Evolutionary conservation across 2,113 vertebrate species (phyloP).

Genomic region (Bagarius yarrelli): DNA sequence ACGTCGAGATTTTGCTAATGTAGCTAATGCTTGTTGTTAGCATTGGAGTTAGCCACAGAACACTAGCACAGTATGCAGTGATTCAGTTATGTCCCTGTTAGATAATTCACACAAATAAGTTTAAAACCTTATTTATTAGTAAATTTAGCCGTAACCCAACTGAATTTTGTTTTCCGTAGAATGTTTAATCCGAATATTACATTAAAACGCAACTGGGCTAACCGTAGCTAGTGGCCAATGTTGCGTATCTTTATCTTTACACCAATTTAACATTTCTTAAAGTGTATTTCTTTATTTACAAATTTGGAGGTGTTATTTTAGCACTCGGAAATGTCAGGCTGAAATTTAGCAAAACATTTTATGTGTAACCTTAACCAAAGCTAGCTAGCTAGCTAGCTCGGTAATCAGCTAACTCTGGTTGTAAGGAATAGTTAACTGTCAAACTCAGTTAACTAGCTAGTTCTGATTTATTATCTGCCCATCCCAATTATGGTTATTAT

Average conservation of each 20-base stretch:
- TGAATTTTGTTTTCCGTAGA: background rate
- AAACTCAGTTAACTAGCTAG: background rate
- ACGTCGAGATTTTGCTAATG: constrained; percentile 10
- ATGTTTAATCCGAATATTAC: background rate
- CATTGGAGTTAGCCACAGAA: constrained; percentile 11
- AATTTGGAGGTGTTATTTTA: background rate
- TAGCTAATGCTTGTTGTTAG: constrained; percentile 42
- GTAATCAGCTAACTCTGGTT: background rate
- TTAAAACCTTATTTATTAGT: accelerated
- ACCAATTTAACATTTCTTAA: background rate
- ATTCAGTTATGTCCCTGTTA: background rate
- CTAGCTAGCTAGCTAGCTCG: background rate
- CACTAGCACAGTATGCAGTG: background rate
- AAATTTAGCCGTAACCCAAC: background rate
- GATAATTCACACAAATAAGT: background rate
- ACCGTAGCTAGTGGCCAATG: constrained; percentile 7
- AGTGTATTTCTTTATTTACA: background rate
- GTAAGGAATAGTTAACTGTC: background rate
- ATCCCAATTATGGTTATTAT: background rate
- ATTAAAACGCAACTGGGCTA: background rate
- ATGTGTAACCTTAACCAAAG: background rate
- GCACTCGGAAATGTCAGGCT: background rate
- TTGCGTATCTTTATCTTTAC: background rate
- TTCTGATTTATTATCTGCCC: background rate
- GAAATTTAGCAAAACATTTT: too few species aligned